phyloP scores from a whole-genome alignment of 2,888 invertebrate species.

The Agrotis exclamationis region DNA sequence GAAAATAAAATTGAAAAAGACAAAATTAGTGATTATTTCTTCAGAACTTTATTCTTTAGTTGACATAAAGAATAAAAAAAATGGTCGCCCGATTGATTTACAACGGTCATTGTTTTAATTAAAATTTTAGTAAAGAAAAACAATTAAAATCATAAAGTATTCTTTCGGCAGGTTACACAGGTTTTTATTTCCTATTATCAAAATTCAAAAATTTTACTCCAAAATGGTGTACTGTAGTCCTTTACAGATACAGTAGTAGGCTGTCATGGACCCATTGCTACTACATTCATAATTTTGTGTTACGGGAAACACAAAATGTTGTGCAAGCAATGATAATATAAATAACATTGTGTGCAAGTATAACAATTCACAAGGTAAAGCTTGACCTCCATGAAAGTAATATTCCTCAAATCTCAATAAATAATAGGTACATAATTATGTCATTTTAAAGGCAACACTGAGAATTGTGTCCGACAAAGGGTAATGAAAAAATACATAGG shows the following conservation, averaged over 20 bases:
- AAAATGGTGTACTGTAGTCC: background rate
- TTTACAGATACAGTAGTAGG: background rate
- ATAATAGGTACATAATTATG: constrained; percentile 20
- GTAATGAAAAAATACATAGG: constrained; percentile 21
- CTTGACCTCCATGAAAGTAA: constrained; percentile 45
- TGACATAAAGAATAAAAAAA: too few relatives aligned
- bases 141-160: background rate
- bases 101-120: too few relatives aligned
- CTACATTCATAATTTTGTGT: background rate
- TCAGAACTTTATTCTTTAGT: too few relatives aligned
- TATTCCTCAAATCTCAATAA: constrained; percentile 47
- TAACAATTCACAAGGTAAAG: constrained; percentile 11
- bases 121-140: background rate
- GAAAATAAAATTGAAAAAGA: background rate
- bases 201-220: too few relatives aligned
- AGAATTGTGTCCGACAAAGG: constrained; percentile 18
- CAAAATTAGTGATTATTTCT: background rate
- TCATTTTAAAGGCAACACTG: constrained; percentile 8
- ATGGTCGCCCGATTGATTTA: too few relatives aligned
- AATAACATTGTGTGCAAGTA: too few relatives aligned
- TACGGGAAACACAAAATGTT: constrained; percentile 28
- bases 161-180: background rate
- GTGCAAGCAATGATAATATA: too few relatives aligned
- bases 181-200: background rate
- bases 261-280: background rate